Conservation (phyloP, 2,797 vertebrate species). For the Sebastolobus alascanus region DNA sequence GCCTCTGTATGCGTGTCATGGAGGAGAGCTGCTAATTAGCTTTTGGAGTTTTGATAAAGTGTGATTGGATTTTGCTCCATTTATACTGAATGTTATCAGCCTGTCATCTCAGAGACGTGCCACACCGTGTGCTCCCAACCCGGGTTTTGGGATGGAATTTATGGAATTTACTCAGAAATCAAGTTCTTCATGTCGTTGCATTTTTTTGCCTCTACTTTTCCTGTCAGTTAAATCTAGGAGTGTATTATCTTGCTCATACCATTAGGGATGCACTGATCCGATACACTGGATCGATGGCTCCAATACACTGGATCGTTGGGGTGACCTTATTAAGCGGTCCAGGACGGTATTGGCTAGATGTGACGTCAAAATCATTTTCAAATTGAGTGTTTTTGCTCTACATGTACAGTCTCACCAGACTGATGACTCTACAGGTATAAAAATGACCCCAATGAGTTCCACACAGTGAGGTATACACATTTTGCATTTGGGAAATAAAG, state of each 20-base stretch:
- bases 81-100: slow-evolving; percentile 11
- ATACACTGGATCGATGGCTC: neutral
- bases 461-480: neutral
- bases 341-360: neutral
- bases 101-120: slow-evolving; percentile 15
- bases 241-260: neutral
- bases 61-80: slow-evolving; percentile 43
- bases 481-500: neutral
- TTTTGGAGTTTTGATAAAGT: slow-evolving; percentile 37
- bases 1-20: neutral
- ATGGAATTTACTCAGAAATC: neutral
- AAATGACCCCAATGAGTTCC: neutral
- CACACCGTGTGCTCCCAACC: neutral
- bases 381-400: neutral
- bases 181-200: neutral
- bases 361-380: neutral
- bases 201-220: neutral
- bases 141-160: neutral
- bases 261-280: neutral
- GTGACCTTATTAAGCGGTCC: neutral
- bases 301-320: neutral
- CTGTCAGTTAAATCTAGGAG: neutral
- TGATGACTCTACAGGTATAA: neutral
- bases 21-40: slow-evolving; percentile 33
- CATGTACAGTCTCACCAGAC: neutral